A percentile compares a stretch with the other conserved stretches of the same genome.
These are phyloP conservation scores for Theodoxus fluviatilis DNA, from an alignment of 2,888 invertebrate genomes.

Conservation along the genomic window DNA sequence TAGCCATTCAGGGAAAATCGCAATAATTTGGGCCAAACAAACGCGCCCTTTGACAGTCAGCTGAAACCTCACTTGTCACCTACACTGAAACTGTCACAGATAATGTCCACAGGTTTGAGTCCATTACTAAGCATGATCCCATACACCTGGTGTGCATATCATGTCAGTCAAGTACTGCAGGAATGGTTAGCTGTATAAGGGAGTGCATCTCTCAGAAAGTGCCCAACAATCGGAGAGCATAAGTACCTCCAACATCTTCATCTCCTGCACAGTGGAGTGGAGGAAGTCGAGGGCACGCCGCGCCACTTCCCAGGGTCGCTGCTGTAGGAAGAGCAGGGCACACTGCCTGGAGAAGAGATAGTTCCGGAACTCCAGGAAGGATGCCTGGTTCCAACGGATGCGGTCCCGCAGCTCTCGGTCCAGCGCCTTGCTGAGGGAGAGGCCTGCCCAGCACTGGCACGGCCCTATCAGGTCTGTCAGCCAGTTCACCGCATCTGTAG, in stretches of 20 bases:
- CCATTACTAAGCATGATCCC: too few relatives aligned
- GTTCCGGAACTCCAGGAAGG: conserved; percentile 87
- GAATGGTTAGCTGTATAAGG: too few relatives aligned
- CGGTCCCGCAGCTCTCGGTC: conserved; percentile 58
- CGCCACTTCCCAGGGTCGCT: conserved; percentile 87
- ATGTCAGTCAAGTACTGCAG: too few relatives aligned
- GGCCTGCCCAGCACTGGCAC: conserved; percentile 84
- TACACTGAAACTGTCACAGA: too few relatives aligned
- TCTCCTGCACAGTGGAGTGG: conserved; percentile 86
- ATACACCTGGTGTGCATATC: too few relatives aligned
- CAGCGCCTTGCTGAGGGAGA: conserved; percentile 69
- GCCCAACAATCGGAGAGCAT: background rate
- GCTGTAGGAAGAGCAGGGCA: conserved; percentile 72
- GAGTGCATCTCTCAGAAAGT: too few relatives aligned
- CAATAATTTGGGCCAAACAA: too few relatives aligned
- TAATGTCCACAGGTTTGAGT: too few relatives aligned
- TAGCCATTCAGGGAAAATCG: too few relatives aligned
- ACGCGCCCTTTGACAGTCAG: too few relatives aligned
- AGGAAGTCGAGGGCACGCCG: conserved; percentile 87
- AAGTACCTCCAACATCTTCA: conserved; percentile 77
- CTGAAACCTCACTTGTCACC: too few relatives aligned
- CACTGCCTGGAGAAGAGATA: conserved; percentile 93
- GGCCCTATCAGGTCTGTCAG: conserved; percentile 81
- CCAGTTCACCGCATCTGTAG: conserved; percentile 83
- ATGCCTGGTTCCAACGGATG: conserved; percentile 70